A percentile compares a stretch with the other conserved stretches of the same genome.
Evolutionary conservation across 2,113 vertebrate genomes (phyloP).

Genomic region (Accipiter virgatus): DNA sequence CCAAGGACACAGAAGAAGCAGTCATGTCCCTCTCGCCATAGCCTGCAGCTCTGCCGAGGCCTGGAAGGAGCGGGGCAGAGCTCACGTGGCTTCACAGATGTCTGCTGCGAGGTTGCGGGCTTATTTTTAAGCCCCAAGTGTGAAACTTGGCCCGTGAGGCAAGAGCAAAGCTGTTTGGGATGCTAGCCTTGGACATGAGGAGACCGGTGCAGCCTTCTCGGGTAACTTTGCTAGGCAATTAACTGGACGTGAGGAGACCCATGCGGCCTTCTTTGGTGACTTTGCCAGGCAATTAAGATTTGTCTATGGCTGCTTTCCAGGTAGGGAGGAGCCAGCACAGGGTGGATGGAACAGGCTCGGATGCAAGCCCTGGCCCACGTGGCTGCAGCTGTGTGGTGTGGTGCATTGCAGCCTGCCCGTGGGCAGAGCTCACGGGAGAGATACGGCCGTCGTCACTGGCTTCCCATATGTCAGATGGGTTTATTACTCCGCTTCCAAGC

Average conservation of each 20-base stretch:
- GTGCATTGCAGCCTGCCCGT: background rate
- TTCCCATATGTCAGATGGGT: background rate
- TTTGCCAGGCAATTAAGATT: background rate
- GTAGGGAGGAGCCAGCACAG: background rate
- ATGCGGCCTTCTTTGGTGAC: background rate
- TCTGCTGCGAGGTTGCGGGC: background rate
- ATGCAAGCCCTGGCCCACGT: background rate
- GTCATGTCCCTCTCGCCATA: background rate
- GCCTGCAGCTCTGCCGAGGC: background rate
- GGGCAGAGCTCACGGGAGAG: background rate
- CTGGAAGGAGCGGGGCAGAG: background rate
- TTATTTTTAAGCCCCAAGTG: background rate
- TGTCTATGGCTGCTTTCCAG: background rate
- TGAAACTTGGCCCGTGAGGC: constrained; percentile 47
- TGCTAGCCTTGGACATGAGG: background rate
- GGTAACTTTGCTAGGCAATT: background rate
- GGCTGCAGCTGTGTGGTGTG: background rate
- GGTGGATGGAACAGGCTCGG: background rate
- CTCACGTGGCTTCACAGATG: background rate
- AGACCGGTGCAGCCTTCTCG: background rate
- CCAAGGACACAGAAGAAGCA: background rate
- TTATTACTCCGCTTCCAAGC: background rate
- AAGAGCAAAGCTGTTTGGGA: background rate
- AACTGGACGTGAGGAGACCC: background rate
- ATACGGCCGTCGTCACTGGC: accelerated